Percentiles rank a stretch among this genome's conserved stretches.
Conservation (phyloP, 2,797 vertebrate genomes). For the Falco concolor region DNA sequence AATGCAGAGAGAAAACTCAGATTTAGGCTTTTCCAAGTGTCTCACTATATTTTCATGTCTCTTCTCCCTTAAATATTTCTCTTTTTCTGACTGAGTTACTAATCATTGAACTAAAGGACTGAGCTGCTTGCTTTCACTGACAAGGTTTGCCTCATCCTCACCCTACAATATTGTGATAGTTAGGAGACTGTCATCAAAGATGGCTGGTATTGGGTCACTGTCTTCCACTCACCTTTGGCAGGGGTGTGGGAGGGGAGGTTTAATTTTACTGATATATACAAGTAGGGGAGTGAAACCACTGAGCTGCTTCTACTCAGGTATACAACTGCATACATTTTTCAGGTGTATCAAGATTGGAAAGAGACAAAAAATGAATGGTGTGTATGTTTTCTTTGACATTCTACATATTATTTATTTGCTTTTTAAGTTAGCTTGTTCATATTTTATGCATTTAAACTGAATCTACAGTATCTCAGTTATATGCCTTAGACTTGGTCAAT, state of each 20-base stretch:
- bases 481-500: background rate
- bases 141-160: background rate
- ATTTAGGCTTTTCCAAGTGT: background rate
- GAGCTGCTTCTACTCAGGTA: background rate
- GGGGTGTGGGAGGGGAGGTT: accelerated
- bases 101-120: background rate
- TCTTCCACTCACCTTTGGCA: background rate
- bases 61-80: background rate
- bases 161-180: background rate
- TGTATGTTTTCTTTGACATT: background rate
- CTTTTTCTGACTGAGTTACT: background rate
- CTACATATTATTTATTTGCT: background rate
- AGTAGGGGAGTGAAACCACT: background rate
- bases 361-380: background rate
- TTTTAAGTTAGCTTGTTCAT: background rate
- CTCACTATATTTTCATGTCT: background rate
- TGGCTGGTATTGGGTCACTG: background rate
- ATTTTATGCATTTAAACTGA: background rate
- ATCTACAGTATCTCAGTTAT: background rate
- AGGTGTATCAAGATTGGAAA: background rate
- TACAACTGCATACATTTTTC: background rate
- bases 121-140: background rate
- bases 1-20: background rate
- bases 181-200: background rate
- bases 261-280: background rate